Percentiles rank a stretch among this genome's conserved stretches.
phyloP scores from a whole-genome alignment of 2,888 invertebrate genomes.

The Axea sp. region DNA sequence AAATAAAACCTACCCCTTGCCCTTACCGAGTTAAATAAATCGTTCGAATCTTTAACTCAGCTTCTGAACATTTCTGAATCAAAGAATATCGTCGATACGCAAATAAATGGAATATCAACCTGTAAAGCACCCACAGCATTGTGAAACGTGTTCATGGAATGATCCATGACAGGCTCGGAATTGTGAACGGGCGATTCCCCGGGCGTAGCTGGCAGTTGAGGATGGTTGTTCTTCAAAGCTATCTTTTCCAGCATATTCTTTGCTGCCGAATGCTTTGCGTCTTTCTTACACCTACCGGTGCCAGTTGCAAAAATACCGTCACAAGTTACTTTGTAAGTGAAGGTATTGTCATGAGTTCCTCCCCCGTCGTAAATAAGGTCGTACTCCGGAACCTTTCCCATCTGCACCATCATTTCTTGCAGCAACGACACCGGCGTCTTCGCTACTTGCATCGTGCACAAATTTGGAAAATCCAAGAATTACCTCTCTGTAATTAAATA shows the following conservation, averaged over 20 bases:
- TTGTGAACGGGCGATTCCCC: slow-evolving; percentile 70
- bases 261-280: slow-evolving; percentile 79
- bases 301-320: slow-evolving; percentile 73
- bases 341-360: slow-evolving; percentile 77
- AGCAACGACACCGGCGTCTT: slow-evolving; percentile 85
- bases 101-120: slow-evolving; percentile 58
- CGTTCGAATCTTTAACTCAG: too few species aligned
- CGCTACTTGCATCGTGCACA: too few species aligned
- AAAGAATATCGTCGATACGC: too few species aligned
- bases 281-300: slow-evolving; percentile 78
- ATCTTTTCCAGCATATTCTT: slow-evolving; percentile 75
- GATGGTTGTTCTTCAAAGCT: slow-evolving; percentile 68
- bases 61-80: too few species aligned
- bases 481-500: too few species aligned
- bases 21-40: too few species aligned
- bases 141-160: slow-evolving; percentile 69
- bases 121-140: slow-evolving; percentile 75
- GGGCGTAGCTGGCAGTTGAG: slow-evolving; percentile 71
- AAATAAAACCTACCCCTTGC: too few species aligned
- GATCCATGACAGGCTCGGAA: slow-evolving; percentile 47
- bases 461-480: too few species aligned
- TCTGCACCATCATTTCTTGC: slow-evolving; percentile 84
- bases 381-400: slow-evolving; percentile 81
- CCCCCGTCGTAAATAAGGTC: slow-evolving; percentile 76
- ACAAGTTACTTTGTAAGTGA: slow-evolving; percentile 75